Conservation (phyloP, 2,113 vertebrate genomes). For the Clarias gariepinus region DNA sequence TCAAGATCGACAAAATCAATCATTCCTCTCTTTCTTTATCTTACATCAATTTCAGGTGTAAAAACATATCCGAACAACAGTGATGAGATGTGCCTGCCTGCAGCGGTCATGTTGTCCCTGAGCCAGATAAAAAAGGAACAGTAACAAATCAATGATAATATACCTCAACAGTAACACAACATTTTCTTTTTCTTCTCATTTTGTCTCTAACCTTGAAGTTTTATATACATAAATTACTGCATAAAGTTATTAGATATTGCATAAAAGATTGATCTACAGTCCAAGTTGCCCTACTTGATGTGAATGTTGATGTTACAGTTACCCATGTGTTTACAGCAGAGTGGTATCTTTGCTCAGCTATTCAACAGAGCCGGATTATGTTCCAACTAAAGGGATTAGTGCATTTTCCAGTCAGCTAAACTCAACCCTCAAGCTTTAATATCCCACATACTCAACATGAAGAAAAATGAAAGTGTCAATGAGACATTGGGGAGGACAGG, state of each 20-base stretch:
- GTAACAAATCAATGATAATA: not conserved
- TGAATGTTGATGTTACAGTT: constrained; percentile 35
- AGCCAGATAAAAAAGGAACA: constrained; percentile 30
- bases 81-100: constrained; percentile 7
- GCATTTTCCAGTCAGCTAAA: constrained; percentile 44
- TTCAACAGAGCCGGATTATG: constrained; percentile 40
- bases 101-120: not conserved
- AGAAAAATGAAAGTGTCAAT: constrained; percentile 13
- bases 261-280: not conserved
- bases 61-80: constrained; percentile 26
- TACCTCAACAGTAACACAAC: not conserved
- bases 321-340: constrained; percentile 24
- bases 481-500: no score
- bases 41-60: constrained; percentile 35
- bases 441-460: constrained; percentile 34
- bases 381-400: constrained; percentile 46
- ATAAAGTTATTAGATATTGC: not conserved
- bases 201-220: not conserved
- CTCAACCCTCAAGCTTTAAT: constrained; percentile 39
- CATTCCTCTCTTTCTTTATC: constrained; percentile 10
- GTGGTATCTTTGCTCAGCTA: constrained; percentile 29
- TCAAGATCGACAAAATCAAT: constrained; percentile 12
- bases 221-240: not conserved
- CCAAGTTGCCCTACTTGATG: no score
- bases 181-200: not conserved